Evolutionary conservation across 2,888 invertebrate genomes (phyloP).

Genomic region (Xestia xanthographa): DNA sequence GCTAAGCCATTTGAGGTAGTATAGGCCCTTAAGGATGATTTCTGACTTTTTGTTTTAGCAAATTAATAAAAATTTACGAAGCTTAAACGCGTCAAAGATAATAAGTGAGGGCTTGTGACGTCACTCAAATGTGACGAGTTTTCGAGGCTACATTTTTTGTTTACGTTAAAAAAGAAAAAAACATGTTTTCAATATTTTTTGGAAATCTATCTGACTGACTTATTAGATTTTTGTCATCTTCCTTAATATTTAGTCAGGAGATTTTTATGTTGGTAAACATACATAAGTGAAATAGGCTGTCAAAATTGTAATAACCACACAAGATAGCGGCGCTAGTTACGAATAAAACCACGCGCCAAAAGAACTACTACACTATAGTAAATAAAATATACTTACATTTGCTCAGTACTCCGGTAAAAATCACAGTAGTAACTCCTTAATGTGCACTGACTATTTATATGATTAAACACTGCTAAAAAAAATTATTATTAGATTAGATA

Average conservation of each 20-base stretch:
- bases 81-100: no score
- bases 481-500: background rate
- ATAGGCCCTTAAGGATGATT: no score
- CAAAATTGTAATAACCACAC: background rate
- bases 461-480: background rate
- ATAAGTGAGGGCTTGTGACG: no score
- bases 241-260: background rate
- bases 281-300: background rate
- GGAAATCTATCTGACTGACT: no score
- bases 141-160: no score
- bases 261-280: background rate
- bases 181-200: no score
- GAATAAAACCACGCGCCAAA: background rate
- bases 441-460: slow-evolving; percentile 1
- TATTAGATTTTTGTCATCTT: no score
- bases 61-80: no score
- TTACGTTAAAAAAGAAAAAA: no score
- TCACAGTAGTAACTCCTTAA: background rate
- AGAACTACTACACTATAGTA: background rate
- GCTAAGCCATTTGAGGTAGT: no score
- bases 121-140: no score
- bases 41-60: no score
- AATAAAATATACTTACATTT: slow-evolving; percentile 8
- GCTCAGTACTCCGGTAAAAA: background rate
- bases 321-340: background rate